Percentiles rank a stretch among this genome's conserved stretches.
Conservation (phyloP, 2,797 vertebrate species). For the Hypotaenidia philippensis region DNA sequence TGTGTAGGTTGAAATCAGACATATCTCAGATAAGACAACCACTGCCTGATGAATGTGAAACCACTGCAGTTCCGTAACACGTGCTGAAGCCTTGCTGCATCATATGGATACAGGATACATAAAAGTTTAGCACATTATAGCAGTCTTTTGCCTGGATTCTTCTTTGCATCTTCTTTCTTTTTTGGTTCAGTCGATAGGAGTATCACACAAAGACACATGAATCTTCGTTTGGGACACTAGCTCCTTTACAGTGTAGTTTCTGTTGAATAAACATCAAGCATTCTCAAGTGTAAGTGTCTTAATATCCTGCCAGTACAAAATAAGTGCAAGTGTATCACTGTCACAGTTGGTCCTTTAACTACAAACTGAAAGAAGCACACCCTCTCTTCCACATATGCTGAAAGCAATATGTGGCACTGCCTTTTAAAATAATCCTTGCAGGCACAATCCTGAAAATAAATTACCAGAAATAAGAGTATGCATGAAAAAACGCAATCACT, state of each 20-base stretch:
- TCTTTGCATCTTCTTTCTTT: conserved; percentile 21
- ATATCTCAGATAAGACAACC: background rate
- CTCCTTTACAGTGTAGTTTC: background rate
- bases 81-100: background rate
- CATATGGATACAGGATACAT: background rate
- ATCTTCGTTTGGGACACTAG: background rate
- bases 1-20: background rate
- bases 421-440: background rate
- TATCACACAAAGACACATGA: background rate
- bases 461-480: background rate
- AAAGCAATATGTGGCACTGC: background rate
- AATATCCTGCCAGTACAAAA: background rate
- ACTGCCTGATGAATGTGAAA: background rate
- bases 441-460: background rate
- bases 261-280: background rate
- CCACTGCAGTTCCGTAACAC: background rate
- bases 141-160: background rate
- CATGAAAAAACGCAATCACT: background rate
- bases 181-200: background rate
- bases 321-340: background rate
- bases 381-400: background rate
- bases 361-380: background rate
- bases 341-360: background rate
- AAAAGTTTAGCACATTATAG: background rate
- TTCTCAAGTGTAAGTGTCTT: background rate